Percentiles rank a stretch among this genome's conserved stretches.
phyloP scores from a whole-genome alignment of 2,888 invertebrate genomes.

The Automeris io region DNA sequence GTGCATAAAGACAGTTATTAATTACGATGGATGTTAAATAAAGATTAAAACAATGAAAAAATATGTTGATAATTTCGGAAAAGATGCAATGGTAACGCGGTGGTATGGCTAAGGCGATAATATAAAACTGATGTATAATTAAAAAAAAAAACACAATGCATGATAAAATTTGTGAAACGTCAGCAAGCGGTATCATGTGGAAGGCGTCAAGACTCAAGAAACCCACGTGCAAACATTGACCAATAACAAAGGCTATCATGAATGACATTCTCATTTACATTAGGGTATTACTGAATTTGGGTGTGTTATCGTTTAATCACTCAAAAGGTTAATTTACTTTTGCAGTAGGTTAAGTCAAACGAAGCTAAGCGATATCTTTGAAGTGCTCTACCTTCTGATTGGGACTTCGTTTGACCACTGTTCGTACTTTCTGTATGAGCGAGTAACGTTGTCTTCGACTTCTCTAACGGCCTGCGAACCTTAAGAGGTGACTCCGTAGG shows the following conservation, averaged over 20 bases:
- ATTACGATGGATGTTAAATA: too few species aligned
- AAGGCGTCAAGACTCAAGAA: slow-evolving; percentile 18
- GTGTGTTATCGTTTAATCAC: not conserved
- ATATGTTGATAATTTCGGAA: too few species aligned
- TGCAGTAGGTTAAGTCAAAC: slow-evolving; percentile 69
- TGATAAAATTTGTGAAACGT: not conserved
- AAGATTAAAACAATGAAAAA: too few species aligned
- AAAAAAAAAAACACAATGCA: not conserved
- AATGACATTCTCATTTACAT: slow-evolving; percentile 32
- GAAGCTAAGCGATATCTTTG: slow-evolving; percentile 61
- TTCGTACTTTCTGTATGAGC: slow-evolving; percentile 63
- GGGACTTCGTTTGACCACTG: slow-evolving; percentile 67
- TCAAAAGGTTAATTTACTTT: slow-evolving; percentile 17
- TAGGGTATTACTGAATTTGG: slow-evolving; percentile 20
- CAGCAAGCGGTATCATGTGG: slow-evolving; percentile 3
- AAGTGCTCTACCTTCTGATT: slow-evolving; percentile 63
- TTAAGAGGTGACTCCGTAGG: slow-evolving; percentile 65
- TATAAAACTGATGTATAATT: not conserved
- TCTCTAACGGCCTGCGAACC: slow-evolving; percentile 63
- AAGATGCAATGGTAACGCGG: too few species aligned
- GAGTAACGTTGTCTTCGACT: slow-evolving; percentile 71
- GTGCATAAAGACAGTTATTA: too few species aligned
- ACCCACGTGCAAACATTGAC: slow-evolving; percentile 57
- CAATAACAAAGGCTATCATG: slow-evolving; percentile 33
- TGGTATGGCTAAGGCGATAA: too few species aligned